These are phyloP conservation scores for Gopherus flavomarginatus DNA, from an alignment of 2,113 vertebrate species.

Conservation along the genomic window DNA sequence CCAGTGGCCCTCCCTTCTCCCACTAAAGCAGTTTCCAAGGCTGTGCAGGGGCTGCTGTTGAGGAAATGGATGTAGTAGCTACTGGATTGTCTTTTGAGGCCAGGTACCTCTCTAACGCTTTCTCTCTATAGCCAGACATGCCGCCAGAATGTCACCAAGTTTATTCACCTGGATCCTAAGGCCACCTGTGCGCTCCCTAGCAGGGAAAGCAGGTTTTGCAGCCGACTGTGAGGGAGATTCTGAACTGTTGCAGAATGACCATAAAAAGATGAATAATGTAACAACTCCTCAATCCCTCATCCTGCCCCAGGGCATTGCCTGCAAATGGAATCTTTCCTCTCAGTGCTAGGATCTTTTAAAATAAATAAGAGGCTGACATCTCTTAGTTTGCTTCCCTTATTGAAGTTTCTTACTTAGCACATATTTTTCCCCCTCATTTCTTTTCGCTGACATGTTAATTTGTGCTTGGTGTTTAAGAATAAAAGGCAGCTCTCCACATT, in stretches of 20 bases:
- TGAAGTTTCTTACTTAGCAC: not conserved
- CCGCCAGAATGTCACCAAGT: not conserved
- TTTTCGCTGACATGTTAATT: not conserved
- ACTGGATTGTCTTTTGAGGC: not conserved
- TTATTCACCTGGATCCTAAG: not conserved
- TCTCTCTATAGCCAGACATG: not conserved
- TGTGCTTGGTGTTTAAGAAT: not conserved
- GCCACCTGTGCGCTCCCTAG: not conserved
- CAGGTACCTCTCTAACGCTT: not conserved
- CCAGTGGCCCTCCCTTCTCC: not conserved
- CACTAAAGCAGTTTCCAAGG: not conserved
- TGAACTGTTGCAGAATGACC: not conserved
- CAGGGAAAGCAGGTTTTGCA: not conserved
- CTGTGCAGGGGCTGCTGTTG: not conserved
- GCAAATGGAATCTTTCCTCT: not conserved
- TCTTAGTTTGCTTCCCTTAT: not conserved
- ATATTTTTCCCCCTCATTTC: not conserved
- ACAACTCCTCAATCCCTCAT: not conserved
- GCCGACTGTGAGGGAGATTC: not conserved
- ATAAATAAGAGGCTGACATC: not conserved
- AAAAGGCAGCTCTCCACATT: not conserved
- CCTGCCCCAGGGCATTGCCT: not conserved
- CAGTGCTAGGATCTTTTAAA: not conserved
- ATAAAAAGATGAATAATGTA: not conserved
- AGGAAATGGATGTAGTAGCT: not conserved